Conservation (phyloP, 2,797 vertebrate genomes). For the Limnodromus scolopaceus region DNA sequence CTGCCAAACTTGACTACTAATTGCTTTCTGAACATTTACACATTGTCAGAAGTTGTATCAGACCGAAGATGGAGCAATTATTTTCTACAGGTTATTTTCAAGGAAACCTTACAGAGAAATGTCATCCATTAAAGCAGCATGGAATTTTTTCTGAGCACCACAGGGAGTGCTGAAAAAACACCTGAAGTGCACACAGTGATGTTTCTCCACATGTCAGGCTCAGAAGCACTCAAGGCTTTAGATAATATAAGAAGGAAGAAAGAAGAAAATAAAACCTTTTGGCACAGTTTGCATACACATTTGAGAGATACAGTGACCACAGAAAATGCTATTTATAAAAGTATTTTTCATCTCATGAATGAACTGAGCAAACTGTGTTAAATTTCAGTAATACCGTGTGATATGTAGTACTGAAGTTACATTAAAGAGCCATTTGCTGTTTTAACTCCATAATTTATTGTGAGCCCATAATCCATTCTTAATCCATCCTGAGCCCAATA, state of each 20-base stretch:
- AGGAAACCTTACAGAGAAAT: not conserved
- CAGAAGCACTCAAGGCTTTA: not conserved
- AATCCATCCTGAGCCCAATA: not conserved
- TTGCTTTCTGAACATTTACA: conserved; percentile 57
- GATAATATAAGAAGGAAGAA: not conserved
- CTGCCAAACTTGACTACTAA: conserved; percentile 31
- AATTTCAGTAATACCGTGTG: not conserved
- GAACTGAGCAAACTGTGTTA: not conserved
- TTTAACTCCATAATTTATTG: not conserved
- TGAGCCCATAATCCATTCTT: not conserved
- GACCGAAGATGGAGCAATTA: not conserved
- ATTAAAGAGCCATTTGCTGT: not conserved
- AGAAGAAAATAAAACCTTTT: not conserved
- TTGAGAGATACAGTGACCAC: not conserved
- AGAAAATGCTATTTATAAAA: not conserved
- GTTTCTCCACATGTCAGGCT: not conserved
- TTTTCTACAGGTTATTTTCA: conserved; percentile 5
- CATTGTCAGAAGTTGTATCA: conserved; percentile 28
- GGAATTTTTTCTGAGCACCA: not conserved
- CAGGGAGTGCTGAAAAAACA: not conserved
- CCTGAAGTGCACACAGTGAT: not conserved
- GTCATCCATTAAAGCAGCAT: not conserved
- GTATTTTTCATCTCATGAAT: not conserved
- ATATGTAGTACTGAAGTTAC: not conserved
- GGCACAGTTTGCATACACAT: not conserved